These are phyloP conservation scores for Netelia virgata DNA, from an alignment of 2,888 invertebrate species.

Conservation along the genomic window DNA sequence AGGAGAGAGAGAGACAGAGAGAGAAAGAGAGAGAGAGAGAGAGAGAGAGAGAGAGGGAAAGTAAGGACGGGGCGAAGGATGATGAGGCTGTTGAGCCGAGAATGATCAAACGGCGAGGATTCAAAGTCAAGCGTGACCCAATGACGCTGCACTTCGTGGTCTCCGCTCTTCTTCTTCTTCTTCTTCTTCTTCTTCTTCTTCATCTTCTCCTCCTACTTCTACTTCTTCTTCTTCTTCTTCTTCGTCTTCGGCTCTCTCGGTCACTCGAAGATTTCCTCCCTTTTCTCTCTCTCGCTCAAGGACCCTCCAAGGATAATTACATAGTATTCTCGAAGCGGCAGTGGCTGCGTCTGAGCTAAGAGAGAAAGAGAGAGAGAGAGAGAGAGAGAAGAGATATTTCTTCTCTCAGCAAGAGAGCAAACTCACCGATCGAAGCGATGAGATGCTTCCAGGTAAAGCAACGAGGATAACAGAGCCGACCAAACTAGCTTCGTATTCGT, in stretches of 20 bases:
- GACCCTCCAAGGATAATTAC: constrained; percentile 81
- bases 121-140: constrained; percentile 62
- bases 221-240: constrained; percentile 61
- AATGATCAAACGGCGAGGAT: constrained; percentile 53
- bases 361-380: constrained; percentile 8
- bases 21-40: too few relatives aligned
- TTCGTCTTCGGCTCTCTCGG: constrained; percentile 44
- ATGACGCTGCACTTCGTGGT: constrained; percentile 65
- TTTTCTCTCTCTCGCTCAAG: constrained; percentile 71
- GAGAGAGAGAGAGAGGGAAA: too few relatives aligned
- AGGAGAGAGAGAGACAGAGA: too few relatives aligned
- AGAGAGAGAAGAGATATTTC: constrained; percentile 24
- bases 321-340: constrained; percentile 74
- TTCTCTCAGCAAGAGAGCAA: constrained; percentile 68
- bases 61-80: constrained; percentile 1
- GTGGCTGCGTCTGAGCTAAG: constrained; percentile 28
- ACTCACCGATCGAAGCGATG: constrained; percentile 49
- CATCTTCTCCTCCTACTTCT: constrained; percentile 25
- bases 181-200: constrained; percentile 54
- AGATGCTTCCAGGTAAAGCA: constrained; percentile 77
- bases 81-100: constrained; percentile 22
- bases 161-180: constrained; percentile 30
- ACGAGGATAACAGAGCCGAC: constrained; percentile 78
- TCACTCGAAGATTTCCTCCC: constrained; percentile 35
- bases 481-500: constrained; percentile 47